Conservation (phyloP, 2,797 vertebrate genomes). For the Coilia nasus region DNA sequence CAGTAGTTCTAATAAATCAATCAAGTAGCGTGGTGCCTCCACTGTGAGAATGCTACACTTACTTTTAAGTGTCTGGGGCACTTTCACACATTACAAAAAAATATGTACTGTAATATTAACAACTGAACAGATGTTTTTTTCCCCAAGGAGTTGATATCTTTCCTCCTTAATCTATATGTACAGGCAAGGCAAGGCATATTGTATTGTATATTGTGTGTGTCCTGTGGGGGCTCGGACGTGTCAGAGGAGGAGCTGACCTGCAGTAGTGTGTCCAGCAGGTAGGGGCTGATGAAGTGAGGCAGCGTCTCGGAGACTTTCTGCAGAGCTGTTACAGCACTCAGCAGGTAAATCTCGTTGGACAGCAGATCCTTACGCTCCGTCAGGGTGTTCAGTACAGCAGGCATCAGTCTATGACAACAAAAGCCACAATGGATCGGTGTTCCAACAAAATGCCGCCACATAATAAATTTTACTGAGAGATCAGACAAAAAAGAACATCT, state of each 20-base stretch:
- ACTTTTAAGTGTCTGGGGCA: no score
- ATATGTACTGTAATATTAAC: no score
- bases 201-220: neutral
- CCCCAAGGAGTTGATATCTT: neutral
- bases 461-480: neutral
- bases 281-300: slow-evolving; percentile 92
- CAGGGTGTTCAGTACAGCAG: slow-evolving; percentile 78
- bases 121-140: neutral
- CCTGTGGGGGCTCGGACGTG: neutral
- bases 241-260: slow-evolving; percentile 67
- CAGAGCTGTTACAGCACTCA: slow-evolving; percentile 88
- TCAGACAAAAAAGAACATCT: neutral
- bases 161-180: neutral
- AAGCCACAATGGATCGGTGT: neutral
- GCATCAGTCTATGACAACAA: slow-evolving; percentile 81
- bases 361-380: slow-evolving; percentile 78
- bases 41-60: no score
- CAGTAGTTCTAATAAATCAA: no score
- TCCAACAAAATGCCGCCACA: neutral
- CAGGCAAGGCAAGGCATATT: no score
- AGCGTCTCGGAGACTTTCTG: slow-evolving; percentile 86
- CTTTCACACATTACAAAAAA: no score
- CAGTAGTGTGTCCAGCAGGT: slow-evolving; percentile 79
- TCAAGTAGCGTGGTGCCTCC: no score
- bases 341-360: slow-evolving; percentile 85